Evolutionary conservation across 2,113 vertebrate species (phyloP).

Genomic region (Vidua chalybeata): DNA sequence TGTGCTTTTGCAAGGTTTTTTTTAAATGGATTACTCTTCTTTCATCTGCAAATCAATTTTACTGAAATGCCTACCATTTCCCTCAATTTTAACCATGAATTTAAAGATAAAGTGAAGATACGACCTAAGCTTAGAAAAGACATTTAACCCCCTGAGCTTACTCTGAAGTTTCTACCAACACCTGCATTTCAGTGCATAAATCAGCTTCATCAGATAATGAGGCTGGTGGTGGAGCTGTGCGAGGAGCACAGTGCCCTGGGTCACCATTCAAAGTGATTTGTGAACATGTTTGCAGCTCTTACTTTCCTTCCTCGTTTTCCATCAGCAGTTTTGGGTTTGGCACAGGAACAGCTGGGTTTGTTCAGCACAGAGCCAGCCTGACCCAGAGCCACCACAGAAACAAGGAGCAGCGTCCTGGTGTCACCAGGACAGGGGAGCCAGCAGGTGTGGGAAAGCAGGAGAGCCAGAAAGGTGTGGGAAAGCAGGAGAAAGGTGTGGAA

Average conservation of each 20-base stretch:
- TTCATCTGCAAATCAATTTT: conserved; percentile 18
- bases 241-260: background rate
- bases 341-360: background rate
- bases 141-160: background rate
- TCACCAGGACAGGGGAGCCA: background rate
- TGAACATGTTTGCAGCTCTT: background rate
- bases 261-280: background rate
- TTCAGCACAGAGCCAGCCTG: background rate
- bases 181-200: background rate
- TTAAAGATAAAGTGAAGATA: background rate
- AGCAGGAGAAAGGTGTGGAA: background rate
- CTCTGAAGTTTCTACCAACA: background rate
- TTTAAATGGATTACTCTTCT: background rate
- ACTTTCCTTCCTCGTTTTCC: background rate
- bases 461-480: background rate
- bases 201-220: background rate
- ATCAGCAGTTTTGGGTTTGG: background rate
- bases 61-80: background rate
- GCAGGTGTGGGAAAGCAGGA: background rate
- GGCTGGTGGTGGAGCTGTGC: background rate
- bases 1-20: background rate
- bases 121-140: background rate
- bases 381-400: background rate
- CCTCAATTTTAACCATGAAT: background rate
- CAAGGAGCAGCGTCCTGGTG: background rate